phyloP scores from a whole-genome alignment of 2,797 vertebrate genomes.

The Hyperoplus lanceolatus region DNA sequence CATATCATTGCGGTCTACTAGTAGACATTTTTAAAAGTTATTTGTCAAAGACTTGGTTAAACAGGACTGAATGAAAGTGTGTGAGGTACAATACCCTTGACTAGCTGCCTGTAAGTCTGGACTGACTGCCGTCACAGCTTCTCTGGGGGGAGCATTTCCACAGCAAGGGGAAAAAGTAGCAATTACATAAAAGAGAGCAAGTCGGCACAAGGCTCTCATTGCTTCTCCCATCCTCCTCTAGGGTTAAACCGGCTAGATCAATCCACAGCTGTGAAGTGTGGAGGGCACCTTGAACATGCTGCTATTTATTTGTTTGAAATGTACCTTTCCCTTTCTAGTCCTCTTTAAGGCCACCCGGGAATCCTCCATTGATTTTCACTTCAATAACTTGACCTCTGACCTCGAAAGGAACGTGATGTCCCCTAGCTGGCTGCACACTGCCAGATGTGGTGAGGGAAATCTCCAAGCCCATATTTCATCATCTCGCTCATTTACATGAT shows the following conservation, averaged over 20 bases:
- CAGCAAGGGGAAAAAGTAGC: slow-evolving; percentile 74
- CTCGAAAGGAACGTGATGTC: slow-evolving; percentile 60
- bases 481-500: slow-evolving; percentile 59
- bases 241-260: slow-evolving; percentile 78
- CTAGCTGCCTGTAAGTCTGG: slow-evolving; percentile 50
- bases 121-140: slow-evolving; percentile 38
- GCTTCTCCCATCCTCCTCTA: slow-evolving; percentile 62
- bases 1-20: slow-evolving; percentile 17
- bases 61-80: slow-evolving; percentile 38
- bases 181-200: slow-evolving; percentile 68
- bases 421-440: slow-evolving; percentile 53
- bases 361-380: slow-evolving; percentile 82
- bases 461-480: slow-evolving; percentile 37
- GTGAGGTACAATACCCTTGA: slow-evolving; percentile 67
- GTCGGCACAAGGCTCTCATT: slow-evolving; percentile 51
- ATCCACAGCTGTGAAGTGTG: slow-evolving; percentile 79
- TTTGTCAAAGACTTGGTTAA: slow-evolving; percentile 55
- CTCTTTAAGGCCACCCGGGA: slow-evolving; percentile 72
- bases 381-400: slow-evolving; percentile 83
- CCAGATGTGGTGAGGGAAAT: slow-evolving; percentile 63
- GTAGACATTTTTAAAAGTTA: slow-evolving; percentile 32
- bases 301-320: slow-evolving; percentile 85
- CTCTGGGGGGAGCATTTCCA: slow-evolving; percentile 50
- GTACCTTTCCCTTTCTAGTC: slow-evolving; percentile 76
- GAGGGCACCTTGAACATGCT: slow-evolving; percentile 83